phyloP scores from a whole-genome alignment of 2,888 invertebrate genomes.

The Anarsia innoxiella region DNA sequence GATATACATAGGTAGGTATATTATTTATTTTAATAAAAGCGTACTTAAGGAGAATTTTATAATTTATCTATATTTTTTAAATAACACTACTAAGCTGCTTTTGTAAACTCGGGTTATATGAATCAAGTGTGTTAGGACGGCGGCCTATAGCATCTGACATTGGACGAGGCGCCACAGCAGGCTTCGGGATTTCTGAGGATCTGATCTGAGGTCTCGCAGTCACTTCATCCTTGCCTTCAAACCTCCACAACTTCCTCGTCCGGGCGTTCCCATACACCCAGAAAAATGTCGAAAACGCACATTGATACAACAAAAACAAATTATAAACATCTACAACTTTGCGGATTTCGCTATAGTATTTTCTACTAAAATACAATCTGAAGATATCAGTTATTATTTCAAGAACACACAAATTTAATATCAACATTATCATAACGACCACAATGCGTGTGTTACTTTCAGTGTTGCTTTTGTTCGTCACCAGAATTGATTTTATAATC shows the following conservation, averaged over 20 bases:
- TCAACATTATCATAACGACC: constrained; percentile 44
- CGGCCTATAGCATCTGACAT: no score
- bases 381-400: constrained; percentile 43
- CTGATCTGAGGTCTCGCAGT: no score
- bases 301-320: constrained; percentile 46
- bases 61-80: no score
- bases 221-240: constrained; percentile 14
- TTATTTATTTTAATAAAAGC: no score
- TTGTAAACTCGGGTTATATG: no score
- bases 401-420: constrained; percentile 54
- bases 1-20: no score
- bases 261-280: constrained; percentile 58
- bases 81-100: no score
- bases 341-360: not conserved
- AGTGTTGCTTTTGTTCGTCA: constrained; percentile 31
- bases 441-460: constrained; percentile 38
- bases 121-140: no score
- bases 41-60: no score
- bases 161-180: no score
- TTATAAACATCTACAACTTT: constrained; percentile 21
- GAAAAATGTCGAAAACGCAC: constrained; percentile 48
- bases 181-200: no score
- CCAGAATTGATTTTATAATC: constrained; percentile 39
- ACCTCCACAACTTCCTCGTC: constrained; percentile 49
- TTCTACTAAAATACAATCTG: constrained; percentile 27